Percentiles rank a stretch among this genome's conserved stretches.
These are phyloP conservation scores for Stomatorhinus walkeri DNA, from an alignment of 2,797 vertebrate genomes.

Conservation along the genomic window DNA sequence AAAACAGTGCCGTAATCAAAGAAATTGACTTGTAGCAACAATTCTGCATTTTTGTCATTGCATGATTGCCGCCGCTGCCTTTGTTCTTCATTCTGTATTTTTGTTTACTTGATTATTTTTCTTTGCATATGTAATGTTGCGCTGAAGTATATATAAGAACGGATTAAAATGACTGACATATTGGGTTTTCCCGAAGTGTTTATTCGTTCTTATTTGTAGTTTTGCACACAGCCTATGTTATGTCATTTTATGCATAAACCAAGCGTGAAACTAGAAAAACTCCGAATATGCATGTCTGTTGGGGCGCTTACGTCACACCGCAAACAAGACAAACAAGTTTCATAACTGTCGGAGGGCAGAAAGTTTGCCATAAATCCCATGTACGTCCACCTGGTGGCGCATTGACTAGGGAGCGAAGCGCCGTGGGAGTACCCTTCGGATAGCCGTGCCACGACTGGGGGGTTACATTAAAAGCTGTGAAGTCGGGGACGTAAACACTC, in stretches of 20 bases:
- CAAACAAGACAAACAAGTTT: slow-evolving; percentile 28
- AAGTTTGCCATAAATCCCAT: background rate
- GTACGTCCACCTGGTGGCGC: background rate
- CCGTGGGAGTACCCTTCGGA: background rate
- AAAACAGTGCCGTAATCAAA: background rate
- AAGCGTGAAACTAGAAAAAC: background rate
- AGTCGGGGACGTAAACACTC: background rate
- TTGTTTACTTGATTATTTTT: background rate
- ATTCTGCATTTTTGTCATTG: background rate
- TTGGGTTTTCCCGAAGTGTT: background rate
- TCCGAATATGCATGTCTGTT: background rate
- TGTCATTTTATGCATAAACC: background rate
- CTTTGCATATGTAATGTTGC: background rate
- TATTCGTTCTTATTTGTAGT: background rate
- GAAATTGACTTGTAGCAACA: background rate
- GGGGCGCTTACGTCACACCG: background rate
- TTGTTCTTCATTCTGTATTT: background rate
- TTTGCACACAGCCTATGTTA: background rate
- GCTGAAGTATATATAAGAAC: background rate
- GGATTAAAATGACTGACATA: background rate
- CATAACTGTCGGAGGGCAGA: slow-evolving; percentile 37
- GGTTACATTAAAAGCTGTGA: background rate
- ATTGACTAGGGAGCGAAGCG: background rate
- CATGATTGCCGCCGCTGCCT: background rate
- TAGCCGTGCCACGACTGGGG: background rate